Base-by-base conservation (phyloP, 23 tunicate species). In the Phallusia fumigata region DNA sequence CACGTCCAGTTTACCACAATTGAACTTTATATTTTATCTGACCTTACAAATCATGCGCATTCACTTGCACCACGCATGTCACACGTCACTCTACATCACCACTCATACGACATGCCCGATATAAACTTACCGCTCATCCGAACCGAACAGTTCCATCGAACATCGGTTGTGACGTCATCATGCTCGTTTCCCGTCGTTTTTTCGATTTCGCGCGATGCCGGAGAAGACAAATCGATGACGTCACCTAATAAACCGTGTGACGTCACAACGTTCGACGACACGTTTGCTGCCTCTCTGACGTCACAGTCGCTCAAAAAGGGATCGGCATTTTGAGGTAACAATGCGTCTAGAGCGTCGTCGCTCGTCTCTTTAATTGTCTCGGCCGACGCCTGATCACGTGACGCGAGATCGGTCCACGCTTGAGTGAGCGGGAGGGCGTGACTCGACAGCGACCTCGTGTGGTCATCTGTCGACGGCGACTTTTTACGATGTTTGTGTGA, bases 341-440 rank as follows among this genome's bases (percentile, higher is more conserved):
- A 58, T 6, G 28, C 26, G 28, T 22, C 28, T 16, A 21, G 5
- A 22, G 28, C 8, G 28, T 22, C 26, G 69, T 58, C 69, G 69
- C 28, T 21, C 69, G 69, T 58, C 13, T 58, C 69, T 58, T 13
- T 8, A 24, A 58, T 58, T 5, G 87, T 84, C 32, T 84, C 87
- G 10, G 51, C 81, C 0, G 47, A n/a, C 33, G 87, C 87, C 33
- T 15, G 53, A 28, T 84, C 87, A 32, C 87, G 87, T 52, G 76
- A 30, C 58, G 51, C 87, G 1, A 52, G 35, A 19, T 84, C 81
- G 30, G 5, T 30, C 28, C 31, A 84, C 33, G 87, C 87, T 76
- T 84, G 81, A 16, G 87, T 22, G 28, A 84, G 76, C 32, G 87
- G 69, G 28, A 79, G 53, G 35, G 65, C 87, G 65, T 30, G 75